These are phyloP conservation scores for Columba janthina DNA, from an alignment of 2,113 vertebrate species.

Conservation along the genomic window DNA sequence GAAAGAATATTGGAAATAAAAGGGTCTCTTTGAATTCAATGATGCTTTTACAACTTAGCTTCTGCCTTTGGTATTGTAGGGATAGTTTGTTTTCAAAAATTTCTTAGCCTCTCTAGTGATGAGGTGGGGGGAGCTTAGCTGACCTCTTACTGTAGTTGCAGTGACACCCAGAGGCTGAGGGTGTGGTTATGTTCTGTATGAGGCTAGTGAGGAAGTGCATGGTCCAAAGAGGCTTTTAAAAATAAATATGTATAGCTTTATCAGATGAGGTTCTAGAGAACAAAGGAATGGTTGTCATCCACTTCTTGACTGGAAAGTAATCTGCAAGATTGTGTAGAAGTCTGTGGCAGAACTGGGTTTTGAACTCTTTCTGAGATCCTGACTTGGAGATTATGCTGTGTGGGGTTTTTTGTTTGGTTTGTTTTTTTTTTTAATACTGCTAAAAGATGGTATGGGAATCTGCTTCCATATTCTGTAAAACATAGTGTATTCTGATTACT, in stretches of 20 bases:
- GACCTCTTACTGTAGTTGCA: not conserved
- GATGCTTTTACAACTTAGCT: not conserved
- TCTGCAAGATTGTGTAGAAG: not conserved
- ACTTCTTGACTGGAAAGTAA: not conserved
- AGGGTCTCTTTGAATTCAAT: not conserved
- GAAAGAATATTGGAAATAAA: not conserved
- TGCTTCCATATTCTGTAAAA: not conserved
- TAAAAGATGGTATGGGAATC: not conserved
- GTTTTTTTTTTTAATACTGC: not conserved
- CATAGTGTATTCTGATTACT: too few species aligned
- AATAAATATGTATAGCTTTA: not conserved
- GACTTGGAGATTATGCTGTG: not conserved
- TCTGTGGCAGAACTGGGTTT: not conserved
- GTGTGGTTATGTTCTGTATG: not conserved
- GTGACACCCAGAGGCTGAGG: not conserved
- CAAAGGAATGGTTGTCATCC: not conserved
- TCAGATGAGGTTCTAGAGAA: not conserved
- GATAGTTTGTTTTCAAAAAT: not conserved
- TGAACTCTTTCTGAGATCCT: not conserved
- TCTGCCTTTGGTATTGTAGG: not conserved
- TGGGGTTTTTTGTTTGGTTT: too few species aligned
- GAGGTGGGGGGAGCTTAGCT: not conserved
- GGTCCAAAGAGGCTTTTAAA: not conserved
- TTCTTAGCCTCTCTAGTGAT: not conserved
- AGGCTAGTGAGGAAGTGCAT: rapidly evolving